Evolutionary conservation across 2,113 vertebrate genomes (phyloP), one percentile per base, ranked within the genome.

Genomic region (Xenus cinereus): DNA sequence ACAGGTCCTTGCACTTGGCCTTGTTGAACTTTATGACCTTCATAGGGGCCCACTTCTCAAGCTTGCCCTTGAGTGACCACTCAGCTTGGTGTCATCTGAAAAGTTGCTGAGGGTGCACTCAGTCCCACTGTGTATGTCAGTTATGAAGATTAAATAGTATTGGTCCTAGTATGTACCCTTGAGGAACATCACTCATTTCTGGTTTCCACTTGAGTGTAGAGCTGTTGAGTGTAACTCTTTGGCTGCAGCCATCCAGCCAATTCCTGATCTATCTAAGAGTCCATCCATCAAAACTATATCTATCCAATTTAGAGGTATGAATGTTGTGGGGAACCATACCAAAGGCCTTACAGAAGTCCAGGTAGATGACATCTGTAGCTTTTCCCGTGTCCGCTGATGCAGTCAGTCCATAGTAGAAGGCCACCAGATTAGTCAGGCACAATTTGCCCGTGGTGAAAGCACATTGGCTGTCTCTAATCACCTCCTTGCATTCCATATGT

Each of bases 341-440:
- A 22, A 78, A 87, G 37, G 37, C 37, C 64, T 23, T 15, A 9
- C 21, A 27, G 63, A 43, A 20, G 30, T 2, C 19, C 9, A 3
- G 19, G 23, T 28, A 32, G 64, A 19, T 32, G 28, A 15, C 22
- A 19, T 14, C 45, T 1, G 1, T 6, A 27, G 33, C 45, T 45
- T 33, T 32, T 51, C 35, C 10, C 13, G 43, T 35, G 35, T 30
- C 53, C 20, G 3, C 72, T 10, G 35, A 12, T 32, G 45, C 21
- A 6, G 37, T 13, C 3, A 0, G 6, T 53, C 56, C 46, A 14
- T 26, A 0, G 1, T 4, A 28, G 74, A 12, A 33, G 51, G 71
- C 28, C 30, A 50, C 54, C 28, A 18, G 43, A 17, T 26, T 2
- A 7, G 27, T 30, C 53, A 46, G 63, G 41, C 26, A 45, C 4